Base-by-base conservation (phyloP, 2,113 vertebrate species). In the Trogon surrucura region DNA sequence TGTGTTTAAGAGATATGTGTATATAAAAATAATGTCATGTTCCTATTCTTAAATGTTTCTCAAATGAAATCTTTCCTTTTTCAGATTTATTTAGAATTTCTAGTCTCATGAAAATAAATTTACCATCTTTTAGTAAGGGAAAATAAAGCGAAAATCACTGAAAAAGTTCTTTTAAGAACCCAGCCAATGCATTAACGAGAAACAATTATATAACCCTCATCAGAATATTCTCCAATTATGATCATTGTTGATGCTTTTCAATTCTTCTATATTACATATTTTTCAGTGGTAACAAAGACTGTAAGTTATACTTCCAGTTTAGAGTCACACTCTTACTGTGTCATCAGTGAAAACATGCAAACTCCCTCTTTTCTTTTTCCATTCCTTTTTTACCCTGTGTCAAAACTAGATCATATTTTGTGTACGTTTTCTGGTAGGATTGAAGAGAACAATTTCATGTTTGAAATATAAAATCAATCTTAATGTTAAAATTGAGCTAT, bases 401-500 rank as follows among this genome's bases (percentile, higher is more conserved):
- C 80, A 88, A 86, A 91, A 62, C 19, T 57, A 75, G 70, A 94
- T 75, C 36, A 36, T 78, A 93, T 88, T 86, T 90, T 81, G 69
- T 65, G 73, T 67, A 81, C 21, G 57, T 83, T 94, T 93, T 90
- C 81, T 54, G 53, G n/a, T 50, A 91, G 88, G 30, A 84, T 50
- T 93, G 86, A 96, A 84, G 65, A 84, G 75, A 96, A 94, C 77
- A 86, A 88, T 84, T 89, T 93, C 86, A 62, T 93, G 61, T 96
- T 96, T 89, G 92, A 96, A 97, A 96, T 91, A 74, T 62, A 91
- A 96, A 89, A 93, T 95, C 92, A 95, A 85, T 96, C 94, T 88
- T 92, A 94, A 89, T 85, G 69, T 70, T 91, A 79, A 92, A 72
- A 90, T 91, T 93, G 80, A 89, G 70, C 85, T 91, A 86, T 92